A percentile compares a stretch with the other conserved stretches of the same genome.
Evolutionary conservation across 2,797 vertebrate genomes (phyloP).

Genomic region (Erpetoichthys calabaricus): DNA sequence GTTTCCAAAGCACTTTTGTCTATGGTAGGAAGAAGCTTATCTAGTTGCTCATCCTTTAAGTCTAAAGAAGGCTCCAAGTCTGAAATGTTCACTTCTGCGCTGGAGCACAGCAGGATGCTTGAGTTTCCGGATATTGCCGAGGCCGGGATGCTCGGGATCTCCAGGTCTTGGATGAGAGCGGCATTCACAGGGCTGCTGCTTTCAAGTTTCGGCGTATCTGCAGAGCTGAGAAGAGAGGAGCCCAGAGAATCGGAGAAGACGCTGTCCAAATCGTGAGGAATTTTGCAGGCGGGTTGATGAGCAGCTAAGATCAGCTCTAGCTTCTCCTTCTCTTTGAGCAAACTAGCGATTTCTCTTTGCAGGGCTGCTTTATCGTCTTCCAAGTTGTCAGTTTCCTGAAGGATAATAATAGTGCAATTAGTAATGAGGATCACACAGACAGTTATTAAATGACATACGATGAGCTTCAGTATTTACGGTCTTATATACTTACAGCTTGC

Average conservation of each 20-base stretch:
- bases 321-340: conserved; percentile 90
- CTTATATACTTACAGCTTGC: conserved; percentile 71
- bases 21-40: conserved; percentile 58
- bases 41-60: conserved; percentile 77
- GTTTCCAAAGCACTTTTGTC: conserved; percentile 61
- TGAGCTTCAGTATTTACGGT: no score
- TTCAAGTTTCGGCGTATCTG: conserved; percentile 36
- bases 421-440: no score
- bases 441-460: no score
- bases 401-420: no score
- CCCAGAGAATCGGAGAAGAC: conserved; percentile 63
- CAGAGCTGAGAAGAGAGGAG: conserved; percentile 36
- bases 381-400: conserved; percentile 84
- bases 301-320: conserved; percentile 81
- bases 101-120: conserved; percentile 59
- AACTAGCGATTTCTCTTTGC: conserved; percentile 78
- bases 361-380: conserved; percentile 82
- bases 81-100: conserved; percentile 53
- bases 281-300: conserved; percentile 79
- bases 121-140: conserved; percentile 62
- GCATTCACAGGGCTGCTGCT: conserved; percentile 46
- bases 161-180: conserved; percentile 51
- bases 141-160: conserved; percentile 48
- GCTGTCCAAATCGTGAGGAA: conserved; percentile 67
- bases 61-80: conserved; percentile 65